Percentiles rank a stretch among this genome's conserved stretches.
Conservation (phyloP, 2,888 invertebrate genomes). For the Agriopis leucophaearia region DNA sequence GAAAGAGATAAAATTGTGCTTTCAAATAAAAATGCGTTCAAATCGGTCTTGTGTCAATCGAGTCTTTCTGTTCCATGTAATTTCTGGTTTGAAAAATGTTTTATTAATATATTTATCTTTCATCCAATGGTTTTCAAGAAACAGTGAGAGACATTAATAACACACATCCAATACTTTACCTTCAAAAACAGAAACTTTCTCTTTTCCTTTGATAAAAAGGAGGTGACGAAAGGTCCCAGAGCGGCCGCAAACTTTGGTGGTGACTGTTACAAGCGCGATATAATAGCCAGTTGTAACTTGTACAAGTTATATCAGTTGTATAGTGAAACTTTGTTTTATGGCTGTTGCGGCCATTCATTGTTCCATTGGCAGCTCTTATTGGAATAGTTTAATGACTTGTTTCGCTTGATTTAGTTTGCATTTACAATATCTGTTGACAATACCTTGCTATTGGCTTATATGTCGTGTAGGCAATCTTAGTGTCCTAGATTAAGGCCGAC, state of each 20-base stretch:
- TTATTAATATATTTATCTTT: too few species aligned
- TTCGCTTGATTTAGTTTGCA: slow-evolving; percentile 13
- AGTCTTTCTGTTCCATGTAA: too few species aligned
- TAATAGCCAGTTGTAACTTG: slow-evolving; percentile 17
- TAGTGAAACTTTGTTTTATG: slow-evolving; percentile 30
- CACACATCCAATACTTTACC: too few species aligned
- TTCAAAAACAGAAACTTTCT: too few species aligned
- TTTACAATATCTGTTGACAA: neutral
- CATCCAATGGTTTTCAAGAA: too few species aligned
- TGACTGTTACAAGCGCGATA: neutral
- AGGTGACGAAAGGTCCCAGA: neutral
- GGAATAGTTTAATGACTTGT: slow-evolving; percentile 32
- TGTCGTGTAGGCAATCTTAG: neutral
- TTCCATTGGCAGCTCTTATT: slow-evolving; percentile 31
- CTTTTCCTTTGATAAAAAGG: too few species aligned
- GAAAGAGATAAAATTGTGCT: too few species aligned
- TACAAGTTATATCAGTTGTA: slow-evolving; percentile 17
- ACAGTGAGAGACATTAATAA: too few species aligned
- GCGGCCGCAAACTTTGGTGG: neutral
- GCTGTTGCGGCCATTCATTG: slow-evolving; percentile 31
- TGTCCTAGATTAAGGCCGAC: neutral
- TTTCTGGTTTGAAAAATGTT: too few species aligned
- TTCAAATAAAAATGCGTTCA: too few species aligned
- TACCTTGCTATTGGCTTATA: neutral
- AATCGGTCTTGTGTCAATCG: too few species aligned